Evolutionary conservation across 1,140 invertebrate species (phyloP).

Genomic region (Neodiprion lecontei): DNA sequence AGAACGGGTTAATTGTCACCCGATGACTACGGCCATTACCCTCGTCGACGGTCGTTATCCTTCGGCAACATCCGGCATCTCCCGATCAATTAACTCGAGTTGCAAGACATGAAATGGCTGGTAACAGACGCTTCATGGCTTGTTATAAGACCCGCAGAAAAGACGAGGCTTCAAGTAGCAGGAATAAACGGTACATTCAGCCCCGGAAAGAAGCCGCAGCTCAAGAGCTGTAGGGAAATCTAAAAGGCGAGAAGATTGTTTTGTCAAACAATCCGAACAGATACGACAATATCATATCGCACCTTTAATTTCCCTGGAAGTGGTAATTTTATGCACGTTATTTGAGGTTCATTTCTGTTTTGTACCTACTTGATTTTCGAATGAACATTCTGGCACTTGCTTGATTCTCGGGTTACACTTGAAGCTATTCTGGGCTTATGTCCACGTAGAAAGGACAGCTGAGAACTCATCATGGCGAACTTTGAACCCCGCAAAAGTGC

Average conservation of each 20-base stretch:
- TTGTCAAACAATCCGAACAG: not conserved
- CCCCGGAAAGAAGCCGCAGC: not conserved
- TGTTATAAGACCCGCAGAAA: not conserved
- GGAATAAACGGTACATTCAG: not conserved
- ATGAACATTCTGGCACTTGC: too few species aligned
- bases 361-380: too few species aligned
- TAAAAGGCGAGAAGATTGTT: not conserved
- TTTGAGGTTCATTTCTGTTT: too few species aligned
- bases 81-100: conserved; percentile 4
- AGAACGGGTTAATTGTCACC: not conserved
- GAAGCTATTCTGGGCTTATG: too few species aligned
- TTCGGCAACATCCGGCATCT: conserved; percentile 1
- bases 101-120: not conserved
- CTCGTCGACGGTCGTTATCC: conserved; percentile 6
- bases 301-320: too few species aligned
- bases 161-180: not conserved
- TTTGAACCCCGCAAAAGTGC: too few species aligned
- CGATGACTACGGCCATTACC: conserved; percentile 3
- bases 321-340: too few species aligned
- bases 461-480: too few species aligned
- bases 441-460: too few species aligned
- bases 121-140: not conserved
- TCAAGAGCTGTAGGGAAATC: too few species aligned
- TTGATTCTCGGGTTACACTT: too few species aligned
- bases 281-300: too few species aligned